These are phyloP conservation scores for Propithecus coquereli DNA, from an alignment of 2,113 vertebrate species.

Conservation along the genomic window DNA sequence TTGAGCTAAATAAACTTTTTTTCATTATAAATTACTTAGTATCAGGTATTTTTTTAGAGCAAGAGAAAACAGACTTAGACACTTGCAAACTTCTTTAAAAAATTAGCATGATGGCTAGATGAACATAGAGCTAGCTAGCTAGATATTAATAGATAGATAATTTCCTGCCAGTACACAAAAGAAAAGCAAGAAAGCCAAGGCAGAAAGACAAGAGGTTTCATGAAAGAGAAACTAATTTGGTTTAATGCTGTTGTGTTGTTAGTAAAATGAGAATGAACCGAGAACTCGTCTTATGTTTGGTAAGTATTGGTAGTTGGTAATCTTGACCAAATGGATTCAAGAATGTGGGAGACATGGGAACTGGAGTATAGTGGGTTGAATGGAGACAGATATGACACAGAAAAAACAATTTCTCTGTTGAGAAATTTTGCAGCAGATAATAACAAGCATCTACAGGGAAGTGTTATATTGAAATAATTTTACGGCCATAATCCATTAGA, in stretches of 20 bases:
- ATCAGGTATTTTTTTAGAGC: background rate
- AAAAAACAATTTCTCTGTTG: background rate
- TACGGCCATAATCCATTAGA: background rate
- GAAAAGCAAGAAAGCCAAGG: background rate
- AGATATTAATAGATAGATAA: background rate
- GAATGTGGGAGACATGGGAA: background rate
- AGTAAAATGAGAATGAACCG: background rate
- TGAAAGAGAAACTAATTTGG: background rate
- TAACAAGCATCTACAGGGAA: background rate
- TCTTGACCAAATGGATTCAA: background rate
- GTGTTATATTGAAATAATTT: background rate
- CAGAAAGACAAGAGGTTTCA: background rate
- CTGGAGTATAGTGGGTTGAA: background rate
- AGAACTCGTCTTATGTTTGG: background rate
- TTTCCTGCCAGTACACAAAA: background rate
- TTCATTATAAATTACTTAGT: background rate
- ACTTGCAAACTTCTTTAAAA: background rate
- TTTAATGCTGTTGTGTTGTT: background rate
- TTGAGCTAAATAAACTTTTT: background rate
- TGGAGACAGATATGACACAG: background rate
- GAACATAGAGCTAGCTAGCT: too few relatives aligned
- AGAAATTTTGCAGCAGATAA: background rate
- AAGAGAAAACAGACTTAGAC: background rate
- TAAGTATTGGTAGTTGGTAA: background rate
- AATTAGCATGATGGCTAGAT: background rate